These are phyloP conservation scores for Drosophila littoralis DNA, from an alignment of 1,140 invertebrate genomes.

Conservation along the genomic window DNA sequence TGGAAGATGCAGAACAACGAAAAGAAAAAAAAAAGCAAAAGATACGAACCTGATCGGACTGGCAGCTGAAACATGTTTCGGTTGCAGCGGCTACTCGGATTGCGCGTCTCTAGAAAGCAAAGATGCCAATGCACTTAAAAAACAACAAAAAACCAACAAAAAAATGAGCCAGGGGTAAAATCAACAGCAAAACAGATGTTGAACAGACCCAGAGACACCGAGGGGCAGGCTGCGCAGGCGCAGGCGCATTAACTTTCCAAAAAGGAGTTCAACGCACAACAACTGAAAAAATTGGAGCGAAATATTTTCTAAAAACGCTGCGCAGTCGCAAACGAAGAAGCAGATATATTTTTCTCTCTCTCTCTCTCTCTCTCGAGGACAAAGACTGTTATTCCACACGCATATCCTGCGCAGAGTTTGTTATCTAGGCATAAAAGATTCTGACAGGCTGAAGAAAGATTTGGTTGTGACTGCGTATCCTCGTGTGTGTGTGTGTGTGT, in stretches of 20 bases:
- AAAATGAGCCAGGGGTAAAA: conserved; percentile 48
- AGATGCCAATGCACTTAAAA: conserved; percentile 71
- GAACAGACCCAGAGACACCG: conserved; percentile 55
- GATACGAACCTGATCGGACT: conserved; percentile 63
- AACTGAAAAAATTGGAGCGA: conserved; percentile 62
- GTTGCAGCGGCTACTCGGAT: conserved; percentile 27
- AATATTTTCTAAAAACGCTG: conserved; percentile 63
- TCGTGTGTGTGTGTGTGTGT: conserved; percentile 25
- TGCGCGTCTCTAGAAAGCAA: conserved; percentile 66
- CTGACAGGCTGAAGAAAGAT: conserved; percentile 51
- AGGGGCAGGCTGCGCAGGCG: conserved; percentile 38
- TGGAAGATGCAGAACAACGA: too few relatives aligned
- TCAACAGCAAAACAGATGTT: conserved; percentile 69
- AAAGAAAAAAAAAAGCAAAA: conserved; percentile 29
- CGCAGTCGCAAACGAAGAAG: conserved; percentile 72
- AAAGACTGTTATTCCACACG: conserved; percentile 50
- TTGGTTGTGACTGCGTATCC: conserved; percentile 25
- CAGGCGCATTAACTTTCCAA: conserved; percentile 56
- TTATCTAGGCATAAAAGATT: conserved; percentile 50
- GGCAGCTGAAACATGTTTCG: conserved; percentile 78
- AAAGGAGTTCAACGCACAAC: conserved; percentile 64
- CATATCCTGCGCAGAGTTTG: conserved; percentile 47
- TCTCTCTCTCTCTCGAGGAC: conserved; percentile 7
- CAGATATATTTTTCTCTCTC: conserved; percentile 47
- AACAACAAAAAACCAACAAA: conserved; percentile 18